phyloP scores from a whole-genome alignment of 2,113 vertebrate genomes.

The Ascaphus truei region DNA sequence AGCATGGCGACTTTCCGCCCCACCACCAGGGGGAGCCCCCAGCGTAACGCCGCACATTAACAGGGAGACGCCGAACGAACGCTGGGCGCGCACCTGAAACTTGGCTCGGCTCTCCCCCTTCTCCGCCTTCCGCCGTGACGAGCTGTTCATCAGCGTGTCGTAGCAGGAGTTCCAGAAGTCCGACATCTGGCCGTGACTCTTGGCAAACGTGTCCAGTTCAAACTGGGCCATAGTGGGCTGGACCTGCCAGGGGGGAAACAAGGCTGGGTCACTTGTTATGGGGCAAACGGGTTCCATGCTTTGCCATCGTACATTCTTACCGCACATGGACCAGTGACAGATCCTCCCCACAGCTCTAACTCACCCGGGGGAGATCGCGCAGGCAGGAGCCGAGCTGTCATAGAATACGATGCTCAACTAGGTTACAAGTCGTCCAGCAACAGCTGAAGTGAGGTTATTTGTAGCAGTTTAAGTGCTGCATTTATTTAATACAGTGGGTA shows the following conservation, averaged over 20 bases:
- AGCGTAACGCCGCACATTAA: too few species aligned
- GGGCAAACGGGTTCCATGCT: not conserved
- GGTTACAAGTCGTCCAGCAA: too few species aligned
- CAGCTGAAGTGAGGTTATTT: too few species aligned
- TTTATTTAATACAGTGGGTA: too few species aligned
- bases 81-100: too few species aligned
- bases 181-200: constrained; percentile 94
- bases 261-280: not conserved
- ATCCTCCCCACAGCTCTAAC: not conserved
- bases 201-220: constrained; percentile 85
- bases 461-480: too few species aligned
- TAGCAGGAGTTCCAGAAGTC: constrained; percentile 97
- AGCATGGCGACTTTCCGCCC: too few species aligned
- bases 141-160: constrained; percentile 88
- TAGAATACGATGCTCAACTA: too few species aligned
- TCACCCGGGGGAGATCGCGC: not conserved
- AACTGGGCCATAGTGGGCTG: constrained; percentile 87
- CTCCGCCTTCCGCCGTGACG: constrained; percentile 72
- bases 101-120: constrained; percentile 62
- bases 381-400: too few species aligned
- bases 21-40: too few species aligned
- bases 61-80: too few species aligned
- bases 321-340: not conserved
- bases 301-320: too few species aligned
- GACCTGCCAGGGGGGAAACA: constrained; percentile 62